Evolutionary conservation across 1,140 invertebrate species (phyloP).

Genomic region (Drosophila neocordata): DNA sequence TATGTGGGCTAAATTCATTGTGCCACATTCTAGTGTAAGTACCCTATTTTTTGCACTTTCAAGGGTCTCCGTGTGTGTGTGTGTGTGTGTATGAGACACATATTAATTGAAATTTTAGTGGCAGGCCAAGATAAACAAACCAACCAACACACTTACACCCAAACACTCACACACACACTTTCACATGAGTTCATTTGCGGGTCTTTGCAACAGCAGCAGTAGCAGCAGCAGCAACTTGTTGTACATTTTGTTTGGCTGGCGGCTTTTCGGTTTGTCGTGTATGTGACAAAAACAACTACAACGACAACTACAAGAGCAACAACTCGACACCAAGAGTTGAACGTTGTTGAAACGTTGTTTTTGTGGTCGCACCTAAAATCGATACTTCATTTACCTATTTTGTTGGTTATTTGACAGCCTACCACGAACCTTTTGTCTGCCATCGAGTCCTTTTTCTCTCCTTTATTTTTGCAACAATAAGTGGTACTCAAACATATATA

Average conservation of each 20-base stretch:
- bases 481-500: neutral
- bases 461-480: slow-evolving; percentile 5
- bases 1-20: neutral
- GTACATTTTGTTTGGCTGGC: slow-evolving; percentile 24
- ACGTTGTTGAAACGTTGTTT: slow-evolving; percentile 27
- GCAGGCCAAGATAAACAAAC: slow-evolving; percentile 32
- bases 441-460: neutral
- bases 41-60: neutral
- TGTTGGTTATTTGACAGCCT: slow-evolving; percentile 10
- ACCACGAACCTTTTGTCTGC: slow-evolving; percentile 9
- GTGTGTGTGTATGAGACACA: slow-evolving; percentile 19
- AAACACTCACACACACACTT: neutral
- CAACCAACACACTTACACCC: slow-evolving; percentile 1
- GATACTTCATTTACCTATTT: slow-evolving; percentile 19
- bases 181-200: neutral
- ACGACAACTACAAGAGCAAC: slow-evolving; percentile 5
- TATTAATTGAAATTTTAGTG: slow-evolving; percentile 67
- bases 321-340: neutral
- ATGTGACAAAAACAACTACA: slow-evolving; percentile 1
- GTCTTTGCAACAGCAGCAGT: slow-evolving; percentile 1
- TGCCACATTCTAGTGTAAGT: neutral
- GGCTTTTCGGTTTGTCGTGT: slow-evolving; percentile 17
- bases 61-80: neutral
- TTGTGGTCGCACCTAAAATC: slow-evolving; percentile 24
- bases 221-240: slow-evolving; percentile 31